phyloP scores from a whole-genome alignment of 2,797 vertebrate genomes.

The Rallus crepitans region DNA sequence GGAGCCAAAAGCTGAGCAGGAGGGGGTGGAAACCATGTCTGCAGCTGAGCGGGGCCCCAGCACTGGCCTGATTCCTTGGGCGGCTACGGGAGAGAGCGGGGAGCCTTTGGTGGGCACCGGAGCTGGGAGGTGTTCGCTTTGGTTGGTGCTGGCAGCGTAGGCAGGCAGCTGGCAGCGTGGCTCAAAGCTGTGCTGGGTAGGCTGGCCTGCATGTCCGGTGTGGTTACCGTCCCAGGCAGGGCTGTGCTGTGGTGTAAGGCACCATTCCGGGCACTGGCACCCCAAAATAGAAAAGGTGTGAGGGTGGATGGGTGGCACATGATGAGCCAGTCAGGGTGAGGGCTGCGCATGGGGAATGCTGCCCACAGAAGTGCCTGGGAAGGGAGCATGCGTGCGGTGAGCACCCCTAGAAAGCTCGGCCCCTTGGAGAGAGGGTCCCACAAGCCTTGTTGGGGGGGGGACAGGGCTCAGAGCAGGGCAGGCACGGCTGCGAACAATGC shows the following conservation, averaged over 20 bases:
- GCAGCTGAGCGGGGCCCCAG: neutral
- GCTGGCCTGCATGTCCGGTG: accelerated
- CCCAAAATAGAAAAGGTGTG: neutral
- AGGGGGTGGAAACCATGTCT: neutral
- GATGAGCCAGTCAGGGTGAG: no score
- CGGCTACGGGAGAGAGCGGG: neutral
- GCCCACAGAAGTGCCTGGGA: neutral
- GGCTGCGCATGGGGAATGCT: neutral
- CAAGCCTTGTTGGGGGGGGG: accelerated
- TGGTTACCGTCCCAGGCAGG: accelerated
- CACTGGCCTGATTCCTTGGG: neutral
- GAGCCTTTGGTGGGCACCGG: neutral
- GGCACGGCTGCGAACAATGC: accelerated
- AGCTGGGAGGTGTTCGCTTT: neutral
- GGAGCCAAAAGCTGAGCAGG: neutral
- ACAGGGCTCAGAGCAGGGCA: neutral
- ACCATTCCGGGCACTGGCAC: neutral
- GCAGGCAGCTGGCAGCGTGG: neutral
- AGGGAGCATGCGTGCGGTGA: neutral
- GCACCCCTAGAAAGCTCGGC: neutral
- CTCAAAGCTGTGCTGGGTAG: neutral
- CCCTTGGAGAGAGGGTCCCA: neutral
- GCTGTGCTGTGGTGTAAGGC: neutral
- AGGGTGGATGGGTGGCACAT: accelerated
- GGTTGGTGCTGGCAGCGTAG: neutral